Evolutionary conservation across 2,113 vertebrate species (phyloP).

Genomic region (Excalfactoria chinensis): DNA sequence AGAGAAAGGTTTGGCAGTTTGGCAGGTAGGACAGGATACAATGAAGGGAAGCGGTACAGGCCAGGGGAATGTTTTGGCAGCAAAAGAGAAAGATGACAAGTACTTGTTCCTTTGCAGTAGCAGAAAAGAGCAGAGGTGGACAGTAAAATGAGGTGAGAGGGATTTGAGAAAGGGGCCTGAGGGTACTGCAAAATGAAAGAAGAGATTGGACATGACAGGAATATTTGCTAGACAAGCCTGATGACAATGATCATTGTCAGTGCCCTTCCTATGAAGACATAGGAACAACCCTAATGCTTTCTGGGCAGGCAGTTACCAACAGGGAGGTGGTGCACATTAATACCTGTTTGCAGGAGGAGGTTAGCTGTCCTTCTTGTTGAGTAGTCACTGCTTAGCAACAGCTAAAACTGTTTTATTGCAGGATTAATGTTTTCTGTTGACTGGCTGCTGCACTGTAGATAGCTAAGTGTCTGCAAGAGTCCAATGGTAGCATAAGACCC

Average conservation of each 20-base stretch:
- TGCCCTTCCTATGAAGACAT: neutral
- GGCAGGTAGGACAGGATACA: neutral
- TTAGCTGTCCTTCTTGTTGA: neutral
- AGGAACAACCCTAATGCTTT: neutral
- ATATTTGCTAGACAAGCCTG: conserved; percentile 8
- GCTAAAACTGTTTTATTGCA: neutral
- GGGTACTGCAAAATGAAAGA: conserved; percentile 30
- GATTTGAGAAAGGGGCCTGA: neutral
- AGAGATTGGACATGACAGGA: neutral
- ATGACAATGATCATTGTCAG: neutral
- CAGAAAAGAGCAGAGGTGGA: neutral
- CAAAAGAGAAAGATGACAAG: neutral
- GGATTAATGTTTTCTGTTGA: neutral
- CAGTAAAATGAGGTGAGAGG: neutral
- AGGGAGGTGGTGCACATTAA: neutral
- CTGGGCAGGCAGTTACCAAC: neutral
- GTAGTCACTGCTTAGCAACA: neutral
- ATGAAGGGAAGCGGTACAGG: neutral
- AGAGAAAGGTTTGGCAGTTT: neutral
- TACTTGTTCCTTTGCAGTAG: neutral
- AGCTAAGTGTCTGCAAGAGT: neutral
- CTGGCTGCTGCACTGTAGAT: neutral
- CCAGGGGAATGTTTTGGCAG: neutral
- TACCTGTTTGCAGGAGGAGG: neutral
- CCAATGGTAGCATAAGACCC: neutral